These are phyloP conservation scores for Neria commutata DNA, from an alignment of 2,888 invertebrate species.

Conservation along the genomic window DNA sequence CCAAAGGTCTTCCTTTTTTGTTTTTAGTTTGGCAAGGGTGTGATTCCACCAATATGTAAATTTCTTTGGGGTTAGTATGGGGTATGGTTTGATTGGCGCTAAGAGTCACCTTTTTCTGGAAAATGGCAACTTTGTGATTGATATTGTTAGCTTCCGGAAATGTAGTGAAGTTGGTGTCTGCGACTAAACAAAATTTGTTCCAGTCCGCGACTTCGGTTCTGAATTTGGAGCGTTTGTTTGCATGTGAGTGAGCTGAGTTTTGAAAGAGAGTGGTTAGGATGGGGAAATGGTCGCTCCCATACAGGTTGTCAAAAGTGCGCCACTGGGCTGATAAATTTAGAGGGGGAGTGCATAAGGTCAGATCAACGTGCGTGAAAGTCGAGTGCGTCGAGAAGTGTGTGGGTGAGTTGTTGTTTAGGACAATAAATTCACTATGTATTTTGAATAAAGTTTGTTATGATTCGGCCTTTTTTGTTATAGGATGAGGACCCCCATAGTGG, in stretches of 20 bases:
- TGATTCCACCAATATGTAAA: no score
- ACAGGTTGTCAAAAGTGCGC: background rate
- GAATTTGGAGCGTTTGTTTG: no score
- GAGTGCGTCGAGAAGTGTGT: slow-evolving; percentile 9
- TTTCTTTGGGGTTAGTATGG: no score
- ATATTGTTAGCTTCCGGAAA: no score
- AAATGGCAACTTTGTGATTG: no score
- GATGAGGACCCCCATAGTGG: background rate
- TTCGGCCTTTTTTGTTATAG: slow-evolving; percentile 1
- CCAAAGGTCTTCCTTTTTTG: no score
- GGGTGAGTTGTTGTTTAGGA: background rate
- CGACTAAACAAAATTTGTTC: no score
- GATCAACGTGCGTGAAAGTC: slow-evolving; percentile 7
- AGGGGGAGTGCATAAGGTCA: background rate
- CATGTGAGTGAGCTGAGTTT: background rate
- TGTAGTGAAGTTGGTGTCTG: no score
- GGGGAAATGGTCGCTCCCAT: slow-evolving; percentile 9
- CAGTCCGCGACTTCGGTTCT: no score
- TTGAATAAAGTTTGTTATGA: background rate
- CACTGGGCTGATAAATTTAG: background rate
- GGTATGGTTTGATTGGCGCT: no score
- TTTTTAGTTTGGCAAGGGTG: no score
- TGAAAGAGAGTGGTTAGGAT: background rate
- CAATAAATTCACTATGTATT: background rate
- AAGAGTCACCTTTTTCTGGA: no score